A percentile compares a stretch with the other conserved stretches of the same genome.
Evolutionary conservation across 2,797 vertebrate species (phyloP).

Genomic region (Macropus fuliginosus): DNA sequence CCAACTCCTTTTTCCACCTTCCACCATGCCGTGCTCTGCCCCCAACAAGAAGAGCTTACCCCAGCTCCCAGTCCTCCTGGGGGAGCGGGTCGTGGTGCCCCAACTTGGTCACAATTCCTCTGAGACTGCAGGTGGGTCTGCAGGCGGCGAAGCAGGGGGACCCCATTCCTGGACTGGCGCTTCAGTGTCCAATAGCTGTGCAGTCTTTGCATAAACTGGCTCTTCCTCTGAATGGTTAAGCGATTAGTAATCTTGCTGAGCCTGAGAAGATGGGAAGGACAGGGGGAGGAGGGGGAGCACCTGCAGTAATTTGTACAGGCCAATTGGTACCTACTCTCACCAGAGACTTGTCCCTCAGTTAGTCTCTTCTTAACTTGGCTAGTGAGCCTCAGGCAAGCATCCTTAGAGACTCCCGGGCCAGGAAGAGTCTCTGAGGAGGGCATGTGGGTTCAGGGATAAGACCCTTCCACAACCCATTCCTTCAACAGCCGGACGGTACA

Average conservation of each 20-base stretch:
- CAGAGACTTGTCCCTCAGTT: neutral
- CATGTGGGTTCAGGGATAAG: neutral
- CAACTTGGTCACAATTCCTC: slow-evolving; percentile 92
- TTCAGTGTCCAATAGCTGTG: slow-evolving; percentile 99
- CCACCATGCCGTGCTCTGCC: neutral
- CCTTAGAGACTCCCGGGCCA: neutral
- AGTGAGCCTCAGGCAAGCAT: slow-evolving; percentile 12
- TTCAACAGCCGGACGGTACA: neutral
- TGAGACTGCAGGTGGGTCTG: slow-evolving; percentile 99
- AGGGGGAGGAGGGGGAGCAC: neutral
- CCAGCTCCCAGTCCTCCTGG: slow-evolving; percentile 44
- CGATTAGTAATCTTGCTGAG: slow-evolving; percentile 98
- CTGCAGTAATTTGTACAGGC: slow-evolving; percentile 37
- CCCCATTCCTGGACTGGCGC: slow-evolving; percentile 97
- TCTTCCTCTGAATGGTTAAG: slow-evolving; percentile 96
- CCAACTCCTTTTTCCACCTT: slow-evolving; percentile 1
- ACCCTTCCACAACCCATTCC: neutral
- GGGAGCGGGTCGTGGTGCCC: slow-evolving; percentile 69
- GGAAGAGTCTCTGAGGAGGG: neutral
- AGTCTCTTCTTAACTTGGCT: fast-evolving
- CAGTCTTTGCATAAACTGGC: slow-evolving; percentile 99
- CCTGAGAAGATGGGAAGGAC: slow-evolving; percentile 82
- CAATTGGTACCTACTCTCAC: neutral
- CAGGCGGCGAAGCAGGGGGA: slow-evolving; percentile 95
- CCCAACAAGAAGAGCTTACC: neutral